Base-by-base conservation (phyloP, 30 jellyfish, hydroid and myxozoan species). In the Sanderia malayensis region DNA sequence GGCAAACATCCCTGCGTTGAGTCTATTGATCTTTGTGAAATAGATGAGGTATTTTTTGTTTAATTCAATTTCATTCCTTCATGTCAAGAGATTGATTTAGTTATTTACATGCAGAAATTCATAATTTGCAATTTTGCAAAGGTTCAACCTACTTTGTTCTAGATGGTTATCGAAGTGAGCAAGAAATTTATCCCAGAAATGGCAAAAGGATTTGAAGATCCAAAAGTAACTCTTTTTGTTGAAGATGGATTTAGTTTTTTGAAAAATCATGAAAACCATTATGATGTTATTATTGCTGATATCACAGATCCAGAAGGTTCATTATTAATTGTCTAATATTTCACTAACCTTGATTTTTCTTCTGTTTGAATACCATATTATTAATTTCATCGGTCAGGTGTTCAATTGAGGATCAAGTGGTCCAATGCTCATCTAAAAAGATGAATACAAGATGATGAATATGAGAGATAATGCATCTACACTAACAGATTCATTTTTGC, bases 291-390 rank as follows among this genome's bases (percentile, higher is more conserved):
- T 8, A 85, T 85, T 67, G 82, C 92, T 13, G 96, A 85, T 34
- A 85, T 83, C 17, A 85, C 87, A 45, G 96, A 85, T 44, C 96
- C 96, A 11, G 90, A 76, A 49, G 95, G 95, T 85, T 60, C 8
- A 62, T 15, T 6, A 8, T 55, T 60, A 18, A 17, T 25, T 25
- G 2, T 25, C 52, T 25, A 55, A 25, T 6, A 60, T 60, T 37
- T 37, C 52, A 37, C 52, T 37, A 37, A 37, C 52, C 52, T 37
- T 37, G 6, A 13, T 4, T 13, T 37, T 37, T 37, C 10, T 6
- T 6, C 13, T 37, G 52, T 37, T 37, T 37, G n/a, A n/a, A n/a
- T n/a, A n/a, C n/a, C n/a, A n/a, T n/a, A n/a, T n/a, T n/a, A n/a
- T n/a, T n/a, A n/a, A n/a, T n/a, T n/a, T n/a, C n/a, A n/a, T n/a